Evolutionary conservation across 1,140 invertebrate species (phyloP).

Genomic region (Drosophila serrata): DNA sequence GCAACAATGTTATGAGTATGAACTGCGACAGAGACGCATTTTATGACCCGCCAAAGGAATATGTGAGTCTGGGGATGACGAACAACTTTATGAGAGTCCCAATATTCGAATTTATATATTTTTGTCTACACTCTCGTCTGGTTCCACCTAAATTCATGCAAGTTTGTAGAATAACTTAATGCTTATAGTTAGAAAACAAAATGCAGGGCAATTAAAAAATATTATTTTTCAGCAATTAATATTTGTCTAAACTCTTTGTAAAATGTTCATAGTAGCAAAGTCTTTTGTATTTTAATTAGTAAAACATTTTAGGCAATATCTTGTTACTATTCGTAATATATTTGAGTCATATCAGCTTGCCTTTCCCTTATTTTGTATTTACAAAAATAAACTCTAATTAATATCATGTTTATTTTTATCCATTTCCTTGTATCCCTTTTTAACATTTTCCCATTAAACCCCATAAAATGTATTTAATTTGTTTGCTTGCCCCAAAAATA

Average conservation of each 20-base stretch:
- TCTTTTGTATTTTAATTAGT: too few relatives aligned
- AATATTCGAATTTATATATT: slow-evolving; percentile 12
- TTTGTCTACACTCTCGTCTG: slow-evolving; percentile 8
- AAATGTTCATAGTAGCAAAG: not conserved
- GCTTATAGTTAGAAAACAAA: not conserved
- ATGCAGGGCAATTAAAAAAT: not conserved
- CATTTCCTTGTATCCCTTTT: not conserved
- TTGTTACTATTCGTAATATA: not conserved
- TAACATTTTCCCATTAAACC: not conserved
- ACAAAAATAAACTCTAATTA: not conserved
- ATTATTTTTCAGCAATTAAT: not conserved
- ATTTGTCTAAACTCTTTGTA: not conserved
- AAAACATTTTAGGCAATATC: not conserved
- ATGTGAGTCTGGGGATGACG: slow-evolving; percentile 19
- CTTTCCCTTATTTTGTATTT: too few relatives aligned
- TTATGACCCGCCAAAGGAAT: slow-evolving; percentile 39
- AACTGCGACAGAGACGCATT: slow-evolving; percentile 42
- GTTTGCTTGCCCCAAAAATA: slow-evolving; percentile 17
- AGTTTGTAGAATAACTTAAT: slow-evolving; percentile 21
- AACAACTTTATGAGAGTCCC: slow-evolving; percentile 31
- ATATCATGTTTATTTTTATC: not conserved
- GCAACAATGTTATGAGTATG: slow-evolving; percentile 48
- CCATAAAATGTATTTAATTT: slow-evolving; percentile 5
- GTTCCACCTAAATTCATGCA: slow-evolving; percentile 12
- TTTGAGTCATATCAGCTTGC: not conserved